Evolutionary conservation across 2,888 invertebrate genomes (phyloP).

Genomic region (Noctua pronuba): DNA sequence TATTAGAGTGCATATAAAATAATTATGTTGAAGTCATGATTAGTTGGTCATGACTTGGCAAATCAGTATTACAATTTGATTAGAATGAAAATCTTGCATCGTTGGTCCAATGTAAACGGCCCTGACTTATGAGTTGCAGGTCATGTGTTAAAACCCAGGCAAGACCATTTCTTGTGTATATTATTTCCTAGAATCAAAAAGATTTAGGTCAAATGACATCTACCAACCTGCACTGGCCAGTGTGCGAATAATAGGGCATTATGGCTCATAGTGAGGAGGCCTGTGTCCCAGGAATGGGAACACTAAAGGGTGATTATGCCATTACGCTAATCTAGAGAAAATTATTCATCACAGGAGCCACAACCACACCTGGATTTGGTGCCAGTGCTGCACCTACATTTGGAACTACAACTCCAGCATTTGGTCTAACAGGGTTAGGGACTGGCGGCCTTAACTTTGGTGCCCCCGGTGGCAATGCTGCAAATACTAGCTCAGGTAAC

Average conservation of each 20-base stretch:
- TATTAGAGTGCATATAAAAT: background rate
- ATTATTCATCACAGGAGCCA: constrained; percentile 56
- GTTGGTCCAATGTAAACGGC: background rate
- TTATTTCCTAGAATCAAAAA: background rate
- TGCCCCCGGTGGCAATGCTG: constrained; percentile 72
- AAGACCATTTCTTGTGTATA: background rate
- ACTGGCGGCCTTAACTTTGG: constrained; percentile 84
- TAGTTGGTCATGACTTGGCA: background rate
- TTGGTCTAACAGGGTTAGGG: constrained; percentile 76
- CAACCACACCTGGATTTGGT: constrained; percentile 62
- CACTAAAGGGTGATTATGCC: background rate
- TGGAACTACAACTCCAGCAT: constrained; percentile 71
- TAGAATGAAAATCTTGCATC: background rate
- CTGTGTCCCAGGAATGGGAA: background rate
- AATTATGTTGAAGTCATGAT: background rate
- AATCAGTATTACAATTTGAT: background rate
- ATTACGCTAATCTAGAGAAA: background rate
- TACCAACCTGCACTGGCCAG: background rate
- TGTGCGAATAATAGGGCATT: background rate
- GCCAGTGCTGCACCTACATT: constrained; percentile 51
- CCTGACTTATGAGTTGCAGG: background rate
- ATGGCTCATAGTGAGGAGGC: background rate
- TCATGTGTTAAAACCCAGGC: background rate
- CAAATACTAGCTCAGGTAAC: constrained; percentile 77
- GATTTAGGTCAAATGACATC: background rate